Evolutionary conservation across 1,140 invertebrate species (phyloP).

Genomic region (Drosophila watanabei): DNA sequence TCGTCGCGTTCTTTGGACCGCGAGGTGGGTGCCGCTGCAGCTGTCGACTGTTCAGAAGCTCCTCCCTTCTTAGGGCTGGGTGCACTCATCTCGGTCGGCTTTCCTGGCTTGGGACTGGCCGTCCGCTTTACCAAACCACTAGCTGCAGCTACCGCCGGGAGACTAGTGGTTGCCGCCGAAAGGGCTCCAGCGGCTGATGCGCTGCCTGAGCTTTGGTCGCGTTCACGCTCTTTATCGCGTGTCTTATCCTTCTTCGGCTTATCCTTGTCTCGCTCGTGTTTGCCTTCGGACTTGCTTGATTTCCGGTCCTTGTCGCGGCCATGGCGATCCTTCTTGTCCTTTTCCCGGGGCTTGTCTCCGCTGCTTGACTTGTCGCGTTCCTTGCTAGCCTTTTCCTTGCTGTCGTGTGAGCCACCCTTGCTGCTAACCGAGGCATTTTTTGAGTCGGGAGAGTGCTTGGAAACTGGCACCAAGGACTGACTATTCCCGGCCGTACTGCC

Average conservation of each 20-base stretch:
- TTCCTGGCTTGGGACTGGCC: conserved; percentile 86
- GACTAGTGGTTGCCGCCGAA: not conserved
- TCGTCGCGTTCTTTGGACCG: conserved; percentile 84
- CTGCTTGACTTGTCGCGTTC: conserved; percentile 76
- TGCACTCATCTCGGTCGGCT: conserved; percentile 58
- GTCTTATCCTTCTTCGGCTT: conserved; percentile 89
- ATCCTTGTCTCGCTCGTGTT: conserved; percentile 88
- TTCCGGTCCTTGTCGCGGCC: conserved; percentile 87
- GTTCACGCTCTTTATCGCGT: conserved; percentile 87
- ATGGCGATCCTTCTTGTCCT: conserved; percentile 89
- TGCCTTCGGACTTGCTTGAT: conserved; percentile 84
- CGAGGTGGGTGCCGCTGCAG: conserved; percentile 19
- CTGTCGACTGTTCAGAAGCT: conserved; percentile 17
- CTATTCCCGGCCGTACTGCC: conserved; percentile 78
- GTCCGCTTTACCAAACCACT: conserved; percentile 86
- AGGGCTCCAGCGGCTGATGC: conserved; percentile 11
- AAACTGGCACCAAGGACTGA: conserved; percentile 9
- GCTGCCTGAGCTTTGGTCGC: conserved; percentile 86
- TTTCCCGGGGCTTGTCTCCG: conserved; percentile 81
- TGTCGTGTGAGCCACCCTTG: conserved; percentile 43
- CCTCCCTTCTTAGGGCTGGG: conserved; percentile 58
- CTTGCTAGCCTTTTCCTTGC: conserved; percentile 74
- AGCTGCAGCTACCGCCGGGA: conserved; percentile 1
- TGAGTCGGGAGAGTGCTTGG: conserved; percentile 85
- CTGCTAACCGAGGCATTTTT: conserved; percentile 67